phyloP scores from a whole-genome alignment of 2,113 vertebrate species.

The Toxotes jaculatrix region DNA sequence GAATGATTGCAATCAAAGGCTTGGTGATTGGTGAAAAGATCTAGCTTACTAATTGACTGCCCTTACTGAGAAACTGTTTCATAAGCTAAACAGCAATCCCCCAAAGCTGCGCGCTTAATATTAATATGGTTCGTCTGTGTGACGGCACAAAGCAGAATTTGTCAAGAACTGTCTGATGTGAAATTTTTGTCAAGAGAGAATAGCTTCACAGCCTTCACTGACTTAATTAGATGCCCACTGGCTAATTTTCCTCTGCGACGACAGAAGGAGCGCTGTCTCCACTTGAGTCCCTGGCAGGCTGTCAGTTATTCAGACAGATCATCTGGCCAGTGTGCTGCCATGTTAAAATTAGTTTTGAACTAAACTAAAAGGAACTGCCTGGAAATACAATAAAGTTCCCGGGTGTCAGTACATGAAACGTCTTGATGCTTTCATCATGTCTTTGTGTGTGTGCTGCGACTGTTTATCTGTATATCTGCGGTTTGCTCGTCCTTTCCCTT shows the following conservation, averaged over 20 bases:
- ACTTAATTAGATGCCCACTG: constrained; percentile 46
- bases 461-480: not conserved
- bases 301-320: constrained; percentile 35
- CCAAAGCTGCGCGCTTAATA: constrained; percentile 22
- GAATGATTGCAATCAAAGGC: constrained; percentile 63
- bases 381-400: not conserved
- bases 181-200: constrained; percentile 26
- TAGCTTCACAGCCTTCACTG: constrained; percentile 28
- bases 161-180: not conserved
- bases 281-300: constrained; percentile 9
- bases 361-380: constrained; percentile 1
- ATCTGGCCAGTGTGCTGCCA: constrained; percentile 1
- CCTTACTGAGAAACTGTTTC: constrained; percentile 43
- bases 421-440: not conserved
- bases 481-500: not conserved
- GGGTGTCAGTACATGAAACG: not conserved
- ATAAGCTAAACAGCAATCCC: constrained; percentile 53
- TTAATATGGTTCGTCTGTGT: constrained; percentile 22
- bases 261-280: constrained; percentile 45
- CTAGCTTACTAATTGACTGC: constrained; percentile 36
- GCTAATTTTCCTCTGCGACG: constrained; percentile 12
- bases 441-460: not conserved
- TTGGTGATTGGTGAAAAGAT: constrained; percentile 30
- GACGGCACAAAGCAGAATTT: constrained; percentile 21
- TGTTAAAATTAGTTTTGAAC: constrained; percentile 11